Percentiles rank a stretch among this genome's conserved stretches.
phyloP scores from a whole-genome alignment of 2,888 invertebrate genomes.

The Microctonus aethiopoides region DNA sequence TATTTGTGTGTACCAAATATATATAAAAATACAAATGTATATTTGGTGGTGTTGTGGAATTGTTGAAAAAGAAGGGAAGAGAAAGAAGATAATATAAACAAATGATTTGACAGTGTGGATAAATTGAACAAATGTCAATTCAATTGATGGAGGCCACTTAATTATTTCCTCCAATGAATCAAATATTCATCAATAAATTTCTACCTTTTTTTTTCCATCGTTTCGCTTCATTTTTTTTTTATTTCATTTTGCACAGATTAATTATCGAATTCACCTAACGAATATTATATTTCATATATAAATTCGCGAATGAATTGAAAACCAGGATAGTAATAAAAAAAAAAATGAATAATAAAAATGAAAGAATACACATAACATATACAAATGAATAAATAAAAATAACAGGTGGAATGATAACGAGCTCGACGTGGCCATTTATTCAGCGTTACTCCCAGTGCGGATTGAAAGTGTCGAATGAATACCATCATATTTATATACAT shows the following conservation, averaged over 20 bases:
- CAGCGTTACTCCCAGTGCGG: constrained; percentile 26
- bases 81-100: background rate
- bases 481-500: background rate
- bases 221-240: background rate
- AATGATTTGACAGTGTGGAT: background rate
- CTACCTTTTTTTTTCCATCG: background rate
- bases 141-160: background rate
- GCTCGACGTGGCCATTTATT: constrained; percentile 43
- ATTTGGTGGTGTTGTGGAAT: no score
- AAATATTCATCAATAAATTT: background rate
- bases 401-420: constrained; percentile 42
- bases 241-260: background rate
- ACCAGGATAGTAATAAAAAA: background rate
- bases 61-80: background rate
- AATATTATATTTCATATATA: background rate
- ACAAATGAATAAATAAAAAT: constrained; percentile 50
- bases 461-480: constrained; percentile 20
- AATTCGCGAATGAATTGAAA: background rate
- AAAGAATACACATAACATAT: background rate
- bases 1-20: background rate
- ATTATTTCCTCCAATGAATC: background rate
- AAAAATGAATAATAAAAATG: background rate
- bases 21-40: background rate
- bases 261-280: background rate
- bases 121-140: constrained; percentile 17